Conservation (phyloP, 2,113 vertebrate genomes). For the Recurvirostra avosetta region DNA sequence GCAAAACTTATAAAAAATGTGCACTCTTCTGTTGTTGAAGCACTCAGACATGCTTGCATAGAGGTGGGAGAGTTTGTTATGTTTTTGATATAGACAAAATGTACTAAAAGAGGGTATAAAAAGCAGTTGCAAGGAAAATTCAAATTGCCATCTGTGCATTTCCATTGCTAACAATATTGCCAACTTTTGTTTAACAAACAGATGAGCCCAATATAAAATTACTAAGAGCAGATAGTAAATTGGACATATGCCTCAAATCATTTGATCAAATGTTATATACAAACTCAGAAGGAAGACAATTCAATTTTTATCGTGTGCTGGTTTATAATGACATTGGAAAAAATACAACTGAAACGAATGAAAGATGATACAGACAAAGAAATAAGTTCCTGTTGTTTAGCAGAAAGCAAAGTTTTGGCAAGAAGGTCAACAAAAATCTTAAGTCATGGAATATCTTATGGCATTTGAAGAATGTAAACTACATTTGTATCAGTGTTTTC, state of each 20-base stretch:
- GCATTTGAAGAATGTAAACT: neutral
- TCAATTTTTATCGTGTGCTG: neutral
- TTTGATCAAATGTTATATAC: neutral
- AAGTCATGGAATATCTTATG: neutral
- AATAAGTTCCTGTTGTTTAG: neutral
- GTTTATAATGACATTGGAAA: neutral
- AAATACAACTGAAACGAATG: neutral
- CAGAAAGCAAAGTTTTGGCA: neutral
- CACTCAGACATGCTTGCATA: neutral
- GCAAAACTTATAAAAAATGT: neutral
- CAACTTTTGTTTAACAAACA: constrained; percentile 54
- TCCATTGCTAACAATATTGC: neutral
- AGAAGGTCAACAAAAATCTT: neutral
- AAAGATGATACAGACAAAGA: neutral
- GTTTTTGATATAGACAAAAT: neutral
- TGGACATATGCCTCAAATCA: constrained; percentile 23
- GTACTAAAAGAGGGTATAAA: neutral
- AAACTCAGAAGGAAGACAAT: neutral
- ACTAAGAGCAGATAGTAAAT: neutral
- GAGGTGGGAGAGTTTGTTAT: neutral
- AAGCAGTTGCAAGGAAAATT: constrained; percentile 31
- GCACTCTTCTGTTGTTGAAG: neutral
- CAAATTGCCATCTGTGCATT: constrained; percentile 20
- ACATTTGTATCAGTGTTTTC: neutral
- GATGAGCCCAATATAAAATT: constrained; percentile 21